Conservation (phyloP, 1,140 invertebrate genomes). For the Copidosoma floridanum region DNA sequence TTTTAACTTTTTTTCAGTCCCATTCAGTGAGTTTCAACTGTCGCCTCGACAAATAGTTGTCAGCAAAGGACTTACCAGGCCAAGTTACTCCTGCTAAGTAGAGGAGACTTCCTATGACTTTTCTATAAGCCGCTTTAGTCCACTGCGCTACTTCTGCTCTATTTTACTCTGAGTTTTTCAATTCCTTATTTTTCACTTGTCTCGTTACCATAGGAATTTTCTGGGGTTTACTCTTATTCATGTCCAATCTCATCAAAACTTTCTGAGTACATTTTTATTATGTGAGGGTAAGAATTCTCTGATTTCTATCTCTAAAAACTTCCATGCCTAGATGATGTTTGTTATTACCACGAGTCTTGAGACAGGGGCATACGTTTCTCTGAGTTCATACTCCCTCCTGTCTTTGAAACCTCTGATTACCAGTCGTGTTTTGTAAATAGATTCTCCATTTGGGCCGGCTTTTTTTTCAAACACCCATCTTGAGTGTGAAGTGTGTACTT, state of each 20-base stretch:
- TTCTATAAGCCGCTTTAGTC: slow-evolving; percentile 33
- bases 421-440: no score
- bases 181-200: slow-evolving; percentile 15
- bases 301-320: no score
- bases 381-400: no score
- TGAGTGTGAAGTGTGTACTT: no score
- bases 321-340: background rate
- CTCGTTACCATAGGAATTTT: background rate
- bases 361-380: no score
- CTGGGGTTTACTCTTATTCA: slow-evolving; percentile 37
- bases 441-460: no score
- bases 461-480: no score
- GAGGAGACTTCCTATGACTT: slow-evolving; percentile 42
- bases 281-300: no score
- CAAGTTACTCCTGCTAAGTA: slow-evolving; percentile 42
- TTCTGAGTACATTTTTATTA: slow-evolving; percentile 14
- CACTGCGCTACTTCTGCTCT: background rate
- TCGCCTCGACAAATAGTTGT: slow-evolving; percentile 33
- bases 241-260: slow-evolving; percentile 35
- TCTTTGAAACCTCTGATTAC: no score
- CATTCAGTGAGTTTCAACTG: slow-evolving; percentile 32
- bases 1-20: slow-evolving; percentile 28
- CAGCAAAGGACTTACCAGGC: slow-evolving; percentile 47
- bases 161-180: background rate
- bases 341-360: no score